Evolutionary conservation across 2,113 vertebrate species (phyloP).

Genomic region (Dasyurus viverrinus): DNA sequence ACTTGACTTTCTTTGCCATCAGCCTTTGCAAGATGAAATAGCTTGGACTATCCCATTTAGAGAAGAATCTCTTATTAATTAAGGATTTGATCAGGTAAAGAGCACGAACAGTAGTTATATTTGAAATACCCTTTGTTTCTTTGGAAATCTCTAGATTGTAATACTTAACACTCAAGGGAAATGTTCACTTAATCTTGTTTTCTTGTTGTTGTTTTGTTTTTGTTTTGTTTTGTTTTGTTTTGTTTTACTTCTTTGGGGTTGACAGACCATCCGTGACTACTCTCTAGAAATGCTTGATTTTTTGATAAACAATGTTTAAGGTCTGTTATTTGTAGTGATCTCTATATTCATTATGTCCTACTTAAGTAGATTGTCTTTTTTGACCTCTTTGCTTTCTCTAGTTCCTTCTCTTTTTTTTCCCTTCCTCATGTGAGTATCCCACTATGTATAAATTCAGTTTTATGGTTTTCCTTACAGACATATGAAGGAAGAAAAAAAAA

Average conservation of each 20-base stretch:
- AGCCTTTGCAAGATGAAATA: constrained; percentile 63
- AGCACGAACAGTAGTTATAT: constrained; percentile 6
- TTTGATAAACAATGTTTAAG: constrained; percentile 18
- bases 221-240: not conserved
- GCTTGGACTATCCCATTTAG: not conserved
- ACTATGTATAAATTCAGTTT: not conserved
- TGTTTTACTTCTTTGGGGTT: constrained; percentile 64
- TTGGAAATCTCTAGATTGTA: constrained; percentile 51
- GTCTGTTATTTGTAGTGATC: constrained; percentile 50
- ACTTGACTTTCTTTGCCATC: constrained; percentile 73
- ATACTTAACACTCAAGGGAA: constrained; percentile 63
- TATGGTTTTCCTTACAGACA: not conserved
- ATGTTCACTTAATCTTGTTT: constrained; percentile 67
- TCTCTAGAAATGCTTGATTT: constrained; percentile 57
- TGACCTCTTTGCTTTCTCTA: constrained; percentile 51
- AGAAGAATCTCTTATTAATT: not conserved
- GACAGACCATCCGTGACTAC: constrained; percentile 62
- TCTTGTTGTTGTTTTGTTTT: too few relatives aligned
- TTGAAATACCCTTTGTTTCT: constrained; percentile 72
- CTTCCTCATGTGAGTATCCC: not conserved
- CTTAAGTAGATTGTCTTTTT: constrained; percentile 64
- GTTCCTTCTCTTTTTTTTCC: constrained; percentile 49
- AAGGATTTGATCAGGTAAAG: not conserved
- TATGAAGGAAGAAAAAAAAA: not conserved
- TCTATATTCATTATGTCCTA: constrained; percentile 56